These are phyloP conservation scores for Scolopax mira DNA, from an alignment of 2,113 vertebrate genomes.

Conservation along the genomic window DNA sequence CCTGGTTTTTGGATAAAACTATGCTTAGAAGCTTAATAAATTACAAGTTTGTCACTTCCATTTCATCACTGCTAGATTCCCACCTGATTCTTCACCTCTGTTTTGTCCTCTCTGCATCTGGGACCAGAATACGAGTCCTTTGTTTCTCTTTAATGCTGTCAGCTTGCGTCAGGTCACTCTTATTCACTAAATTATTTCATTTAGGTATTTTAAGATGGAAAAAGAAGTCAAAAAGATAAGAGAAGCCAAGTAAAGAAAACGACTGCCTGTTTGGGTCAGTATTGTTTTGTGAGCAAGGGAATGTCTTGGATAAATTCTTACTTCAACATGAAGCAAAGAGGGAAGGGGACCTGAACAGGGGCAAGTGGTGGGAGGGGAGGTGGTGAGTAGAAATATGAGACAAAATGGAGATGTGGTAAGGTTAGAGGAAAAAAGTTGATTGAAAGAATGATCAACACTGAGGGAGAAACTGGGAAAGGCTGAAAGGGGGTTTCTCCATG, in stretches of 20 bases:
- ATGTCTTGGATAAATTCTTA: not conserved
- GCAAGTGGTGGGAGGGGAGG: not conserved
- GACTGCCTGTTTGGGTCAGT: not conserved
- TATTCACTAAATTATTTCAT: not conserved
- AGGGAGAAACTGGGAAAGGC: not conserved
- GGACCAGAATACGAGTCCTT: not conserved
- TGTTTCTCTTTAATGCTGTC: not conserved
- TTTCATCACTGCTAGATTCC: not conserved
- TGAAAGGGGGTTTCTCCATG: not conserved
- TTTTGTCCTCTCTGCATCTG: not conserved
- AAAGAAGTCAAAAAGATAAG: not conserved
- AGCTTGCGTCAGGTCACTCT: not conserved
- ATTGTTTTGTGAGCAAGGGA: not conserved
- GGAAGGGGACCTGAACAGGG: not conserved
- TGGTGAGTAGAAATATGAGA: not conserved
- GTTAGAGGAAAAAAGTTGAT: not conserved
- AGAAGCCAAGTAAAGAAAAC: not conserved
- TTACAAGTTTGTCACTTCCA: not conserved
- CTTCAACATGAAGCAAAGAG: not conserved
- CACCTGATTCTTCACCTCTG: not conserved
- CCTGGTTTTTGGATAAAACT: not conserved
- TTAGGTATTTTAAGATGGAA: not conserved
- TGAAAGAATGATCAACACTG: not conserved
- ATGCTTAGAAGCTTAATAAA: constrained; percentile 3
- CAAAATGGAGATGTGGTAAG: not conserved